Conservation (phyloP, 1,140 invertebrate species). For the Heliconius congener region DNA sequence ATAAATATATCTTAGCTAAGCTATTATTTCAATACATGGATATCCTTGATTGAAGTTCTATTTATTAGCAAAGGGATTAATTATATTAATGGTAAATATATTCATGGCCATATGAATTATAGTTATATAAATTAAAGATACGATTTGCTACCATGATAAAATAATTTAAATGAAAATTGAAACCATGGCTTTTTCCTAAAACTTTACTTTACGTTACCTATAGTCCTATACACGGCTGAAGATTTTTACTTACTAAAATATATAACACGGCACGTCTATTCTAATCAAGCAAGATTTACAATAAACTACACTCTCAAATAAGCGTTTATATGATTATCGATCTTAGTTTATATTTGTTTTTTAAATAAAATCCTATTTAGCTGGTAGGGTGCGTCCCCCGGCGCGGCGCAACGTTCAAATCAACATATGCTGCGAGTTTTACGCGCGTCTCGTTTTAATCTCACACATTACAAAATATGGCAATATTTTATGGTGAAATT, state of each 20-base stretch:
- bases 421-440: conserved; percentile 63
- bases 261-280: not conserved
- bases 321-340: conserved; percentile 4
- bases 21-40: too few relatives aligned
- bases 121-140: too few relatives aligned
- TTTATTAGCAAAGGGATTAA: too few relatives aligned
- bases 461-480: conserved; percentile 27
- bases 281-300: not conserved
- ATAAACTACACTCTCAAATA: not conserved
- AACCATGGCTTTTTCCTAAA: too few relatives aligned
- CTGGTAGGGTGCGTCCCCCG: conserved; percentile 48
- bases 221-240: not conserved
- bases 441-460: conserved; percentile 65
- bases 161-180: too few relatives aligned
- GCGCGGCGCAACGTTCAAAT: conserved; percentile 32
- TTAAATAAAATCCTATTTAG: conserved; percentile 34
- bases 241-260: not conserved
- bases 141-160: too few relatives aligned
- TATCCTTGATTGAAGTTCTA: too few relatives aligned
- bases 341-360: conserved; percentile 28
- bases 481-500: conserved; percentile 1
- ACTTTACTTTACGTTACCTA: too few relatives aligned
- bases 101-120: too few relatives aligned
- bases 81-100: too few relatives aligned
- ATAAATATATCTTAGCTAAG: too few relatives aligned